These are phyloP conservation scores for Microcebus murinus DNA, from an alignment of 2,113 vertebrate species.

Conservation along the genomic window DNA sequence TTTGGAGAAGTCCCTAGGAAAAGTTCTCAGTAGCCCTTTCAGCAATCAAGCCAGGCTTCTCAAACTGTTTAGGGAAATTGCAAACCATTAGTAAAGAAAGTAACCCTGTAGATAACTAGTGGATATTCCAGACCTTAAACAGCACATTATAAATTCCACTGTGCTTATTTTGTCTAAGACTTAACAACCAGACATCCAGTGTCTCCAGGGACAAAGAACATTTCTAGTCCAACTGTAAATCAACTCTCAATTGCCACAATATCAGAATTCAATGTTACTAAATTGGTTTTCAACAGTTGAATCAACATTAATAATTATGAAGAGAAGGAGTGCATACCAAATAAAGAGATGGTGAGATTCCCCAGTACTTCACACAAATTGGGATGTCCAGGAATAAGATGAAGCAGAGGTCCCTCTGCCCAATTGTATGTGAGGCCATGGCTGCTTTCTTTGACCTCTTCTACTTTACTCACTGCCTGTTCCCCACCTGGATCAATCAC, in stretches of 20 bases:
- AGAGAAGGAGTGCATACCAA: not conserved
- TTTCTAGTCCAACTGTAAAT: not conserved
- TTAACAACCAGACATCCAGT: not conserved
- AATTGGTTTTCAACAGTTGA: not conserved
- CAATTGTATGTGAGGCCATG: not conserved
- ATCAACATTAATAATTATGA: not conserved
- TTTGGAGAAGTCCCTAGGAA: not conserved
- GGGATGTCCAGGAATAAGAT: not conserved
- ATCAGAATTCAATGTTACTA: not conserved
- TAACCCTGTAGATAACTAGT: too few relatives aligned
- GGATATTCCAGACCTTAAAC: not conserved
- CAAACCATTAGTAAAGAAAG: not conserved
- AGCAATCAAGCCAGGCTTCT: not conserved
- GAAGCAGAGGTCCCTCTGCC: rapidly evolving
- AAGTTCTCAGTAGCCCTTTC: not conserved
- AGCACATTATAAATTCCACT: too few relatives aligned
- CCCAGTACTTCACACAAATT: not conserved
- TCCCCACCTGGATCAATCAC: not conserved
- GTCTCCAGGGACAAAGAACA: not conserved
- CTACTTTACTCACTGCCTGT: not conserved
- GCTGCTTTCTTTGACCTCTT: not conserved
- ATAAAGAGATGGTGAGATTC: not conserved
- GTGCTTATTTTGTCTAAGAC: not conserved
- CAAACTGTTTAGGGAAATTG: not conserved
- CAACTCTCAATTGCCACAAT: not conserved